A percentile compares a stretch with the other conserved stretches of the same genome.
Evolutionary conservation across 2,888 invertebrate genomes (phyloP).

Genomic region (Drosophila vallismaia): DNA sequence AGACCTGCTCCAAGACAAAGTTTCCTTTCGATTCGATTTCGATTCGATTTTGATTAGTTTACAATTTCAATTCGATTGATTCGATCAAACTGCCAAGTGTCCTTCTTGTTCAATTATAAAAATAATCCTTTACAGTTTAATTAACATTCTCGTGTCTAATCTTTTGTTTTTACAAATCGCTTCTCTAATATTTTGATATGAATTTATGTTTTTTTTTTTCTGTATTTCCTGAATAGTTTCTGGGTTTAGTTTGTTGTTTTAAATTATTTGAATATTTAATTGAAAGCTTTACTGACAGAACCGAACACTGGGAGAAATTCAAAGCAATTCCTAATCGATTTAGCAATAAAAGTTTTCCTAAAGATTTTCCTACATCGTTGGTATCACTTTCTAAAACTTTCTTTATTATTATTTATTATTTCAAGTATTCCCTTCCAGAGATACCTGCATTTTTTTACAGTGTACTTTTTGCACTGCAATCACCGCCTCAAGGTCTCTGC

Average conservation of each 20-base stretch:
- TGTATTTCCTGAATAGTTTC: neutral
- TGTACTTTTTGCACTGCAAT: slow-evolving; percentile 29
- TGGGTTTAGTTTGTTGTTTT: neutral
- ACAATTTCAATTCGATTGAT: slow-evolving; percentile 13
- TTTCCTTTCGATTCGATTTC: neutral
- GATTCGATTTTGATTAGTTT: neutral
- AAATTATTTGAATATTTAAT: neutral
- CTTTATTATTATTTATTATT: too few species aligned
- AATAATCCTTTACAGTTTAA: slow-evolving; percentile 19
- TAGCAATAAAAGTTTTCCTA: too few species aligned
- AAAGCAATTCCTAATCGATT: too few species aligned
- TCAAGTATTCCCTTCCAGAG: too few species aligned
- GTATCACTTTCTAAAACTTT: too few species aligned
- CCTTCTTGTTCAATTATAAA: slow-evolving; percentile 4
- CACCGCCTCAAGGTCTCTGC: slow-evolving; percentile 55
- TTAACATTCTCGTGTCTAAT: neutral
- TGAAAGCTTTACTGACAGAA: neutral
- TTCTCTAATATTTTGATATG: neutral
- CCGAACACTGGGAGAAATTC: neutral
- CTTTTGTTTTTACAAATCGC: neutral
- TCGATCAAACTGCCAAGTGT: slow-evolving; percentile 11
- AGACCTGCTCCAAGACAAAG: slow-evolving; percentile 1
- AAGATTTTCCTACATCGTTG: too few species aligned
- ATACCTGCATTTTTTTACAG: neutral
- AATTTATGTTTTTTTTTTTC: too few species aligned